Evolutionary conservation across 1,140 invertebrate genomes (phyloP), one percentile per base, ranked within the genome.

Genomic region (Spodoptera frugiperda): DNA sequence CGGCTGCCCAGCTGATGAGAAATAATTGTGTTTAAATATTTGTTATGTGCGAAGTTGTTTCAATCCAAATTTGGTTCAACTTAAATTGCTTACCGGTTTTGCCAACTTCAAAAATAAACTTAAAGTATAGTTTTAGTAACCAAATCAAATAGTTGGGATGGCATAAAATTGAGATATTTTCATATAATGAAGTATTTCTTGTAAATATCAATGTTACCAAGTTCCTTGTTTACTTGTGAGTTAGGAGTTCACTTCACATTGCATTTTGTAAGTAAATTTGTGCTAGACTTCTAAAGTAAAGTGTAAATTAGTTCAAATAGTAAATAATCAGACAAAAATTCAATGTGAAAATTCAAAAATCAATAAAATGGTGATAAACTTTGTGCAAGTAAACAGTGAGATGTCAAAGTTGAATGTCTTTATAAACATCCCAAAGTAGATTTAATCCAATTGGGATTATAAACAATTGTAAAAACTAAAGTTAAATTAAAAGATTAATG

Each of bases 1-100:
- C 15, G 19, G 4, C 14, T 39, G 30, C 21, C 57, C 11, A 21
- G 12, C 15, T 30, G 12, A 17, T 54, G 48, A 53, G 25, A 54
- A 44, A 65, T 65, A 53, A 39, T 61, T 74, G 71, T 75, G 72
- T 65, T 39, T 17, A 39, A 75, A 65, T 33, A 53, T 75, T 53
- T 71, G 53, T 71, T 59, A 61, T 61, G 55, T 73, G 55, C 55
- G 71, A 55, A 33, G 55, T 33, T 6, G 44, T 21, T 61, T n/a
- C 55, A 9, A 25, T n/a, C 33, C 19, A 49, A 46, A 49, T 19
- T 21, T 59, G 3, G 25, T 12, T 12, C 6, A 12, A 61, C 33
- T 17, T 49, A 33, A 17, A 33, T 61, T 44, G n/a, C 8, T 25
- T 9, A 3, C 8, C 2, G 4, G 33, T 15, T 39, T 61, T 30